Conservation (phyloP, 2,888 invertebrate genomes). For the Drosophila tanythrix region DNA sequence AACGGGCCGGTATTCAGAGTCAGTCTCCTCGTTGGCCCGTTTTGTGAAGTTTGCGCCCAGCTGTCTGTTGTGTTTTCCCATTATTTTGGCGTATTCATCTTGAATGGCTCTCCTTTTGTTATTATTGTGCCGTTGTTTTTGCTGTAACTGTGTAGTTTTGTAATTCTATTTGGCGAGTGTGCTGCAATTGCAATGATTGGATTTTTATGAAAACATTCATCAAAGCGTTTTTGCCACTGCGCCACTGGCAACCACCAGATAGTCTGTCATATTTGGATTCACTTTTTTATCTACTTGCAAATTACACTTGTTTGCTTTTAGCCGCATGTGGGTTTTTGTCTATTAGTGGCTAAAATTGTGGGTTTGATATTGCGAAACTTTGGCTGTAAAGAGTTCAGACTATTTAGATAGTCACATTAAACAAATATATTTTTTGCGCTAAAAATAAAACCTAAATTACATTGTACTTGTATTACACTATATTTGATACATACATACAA, state of each 20-base stretch:
- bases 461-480: not conserved
- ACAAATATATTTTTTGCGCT: not conserved
- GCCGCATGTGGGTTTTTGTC: not conserved
- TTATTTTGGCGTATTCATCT: conserved; percentile 79
- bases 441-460: not conserved
- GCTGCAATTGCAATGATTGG: conserved; percentile 81
- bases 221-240: conserved; percentile 56
- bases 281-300: conserved; percentile 7
- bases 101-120: conserved; percentile 55
- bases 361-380: not conserved
- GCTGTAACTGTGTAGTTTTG: conserved; percentile 16
- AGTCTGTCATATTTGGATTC: conserved; percentile 17
- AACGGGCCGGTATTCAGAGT: conserved; percentile 34
- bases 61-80: conserved; percentile 73
- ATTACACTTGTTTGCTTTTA: not conserved
- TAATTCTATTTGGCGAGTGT: conserved; percentile 52
- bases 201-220: conserved; percentile 81
- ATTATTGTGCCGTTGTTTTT: conserved; percentile 29
- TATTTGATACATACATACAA: not conserved
- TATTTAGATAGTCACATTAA: not conserved
- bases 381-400: not conserved
- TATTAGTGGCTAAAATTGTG: conserved; percentile 11
- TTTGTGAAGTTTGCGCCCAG: conserved; percentile 52
- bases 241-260: conserved; percentile 17
- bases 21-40: conserved; percentile 30